phyloP scores from a whole-genome alignment of 2,113 vertebrate genomes.

The Corvus hawaiiensis region DNA sequence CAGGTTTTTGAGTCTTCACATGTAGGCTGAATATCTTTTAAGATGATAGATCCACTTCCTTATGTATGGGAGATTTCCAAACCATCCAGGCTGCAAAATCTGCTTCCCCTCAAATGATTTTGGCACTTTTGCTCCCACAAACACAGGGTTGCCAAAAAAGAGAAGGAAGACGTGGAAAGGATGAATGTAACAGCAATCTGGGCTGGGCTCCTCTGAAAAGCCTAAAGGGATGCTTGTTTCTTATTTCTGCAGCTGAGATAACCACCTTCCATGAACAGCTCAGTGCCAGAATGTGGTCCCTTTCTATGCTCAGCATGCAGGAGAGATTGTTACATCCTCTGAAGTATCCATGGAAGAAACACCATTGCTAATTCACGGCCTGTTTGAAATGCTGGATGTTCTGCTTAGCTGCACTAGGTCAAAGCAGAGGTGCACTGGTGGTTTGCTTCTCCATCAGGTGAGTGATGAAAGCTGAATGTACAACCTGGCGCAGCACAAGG shows the following conservation, averaged over 20 bases:
- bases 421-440: neutral
- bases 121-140: slow-evolving; percentile 46
- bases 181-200: neutral
- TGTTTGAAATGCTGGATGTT: neutral
- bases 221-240: neutral
- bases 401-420: neutral
- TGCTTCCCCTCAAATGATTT: slow-evolving; percentile 37
- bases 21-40: neutral
- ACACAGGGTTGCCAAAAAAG: neutral
- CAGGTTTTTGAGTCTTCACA: neutral
- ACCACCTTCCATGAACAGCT: neutral
- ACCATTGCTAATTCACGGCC: neutral
- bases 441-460: neutral
- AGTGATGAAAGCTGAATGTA: neutral
- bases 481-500: neutral
- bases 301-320: neutral
- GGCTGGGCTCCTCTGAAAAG: neutral
- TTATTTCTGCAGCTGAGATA: slow-evolving; percentile 2
- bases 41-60: neutral
- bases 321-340: neutral
- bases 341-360: neutral
- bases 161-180: neutral
- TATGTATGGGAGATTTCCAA: slow-evolving; percentile 28
- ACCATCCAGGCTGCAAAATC: slow-evolving; percentile 21
- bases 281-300: neutral